Evolutionary conservation across 2,797 vertebrate genomes (phyloP).

Genomic region (Kryptolebias ocellatus): DNA sequence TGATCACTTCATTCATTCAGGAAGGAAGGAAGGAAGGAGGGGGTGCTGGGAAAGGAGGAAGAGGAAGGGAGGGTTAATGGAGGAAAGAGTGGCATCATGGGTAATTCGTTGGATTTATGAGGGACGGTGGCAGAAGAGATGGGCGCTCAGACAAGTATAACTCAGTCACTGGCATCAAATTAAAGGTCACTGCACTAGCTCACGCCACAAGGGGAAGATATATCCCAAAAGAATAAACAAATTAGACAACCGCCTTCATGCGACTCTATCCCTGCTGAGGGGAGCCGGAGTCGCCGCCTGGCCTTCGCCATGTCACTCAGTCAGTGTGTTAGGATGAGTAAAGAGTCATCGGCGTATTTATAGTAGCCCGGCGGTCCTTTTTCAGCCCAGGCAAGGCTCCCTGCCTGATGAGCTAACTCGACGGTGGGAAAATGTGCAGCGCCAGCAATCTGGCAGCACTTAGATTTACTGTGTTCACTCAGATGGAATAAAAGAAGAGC

Average conservation of each 20-base stretch:
- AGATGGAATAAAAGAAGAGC: slow-evolving; percentile 75
- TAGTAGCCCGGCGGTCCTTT: slow-evolving; percentile 52
- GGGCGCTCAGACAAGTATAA: slow-evolving; percentile 63
- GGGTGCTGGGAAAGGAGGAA: slow-evolving; percentile 15
- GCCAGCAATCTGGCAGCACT: slow-evolving; percentile 74
- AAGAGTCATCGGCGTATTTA: slow-evolving; percentile 61
- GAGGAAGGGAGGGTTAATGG: slow-evolving; percentile 68
- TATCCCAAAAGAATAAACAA: slow-evolving; percentile 50
- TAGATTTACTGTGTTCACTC: slow-evolving; percentile 82
- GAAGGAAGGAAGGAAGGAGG: slow-evolving; percentile 24
- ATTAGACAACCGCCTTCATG: slow-evolving; percentile 43
- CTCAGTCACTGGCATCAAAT: slow-evolving; percentile 68
- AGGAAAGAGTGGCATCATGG: slow-evolving; percentile 56
- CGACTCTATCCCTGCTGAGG: slow-evolving; percentile 7
- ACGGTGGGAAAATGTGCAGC: slow-evolving; percentile 72
- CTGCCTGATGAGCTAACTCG: slow-evolving; percentile 54
- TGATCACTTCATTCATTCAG: slow-evolving; percentile 77
- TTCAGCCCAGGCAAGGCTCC: slow-evolving; percentile 51
- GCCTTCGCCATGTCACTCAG: slow-evolving; percentile 43
- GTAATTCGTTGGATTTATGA: slow-evolving; percentile 74
- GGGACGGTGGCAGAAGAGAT: slow-evolving; percentile 56
- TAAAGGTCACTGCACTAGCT: slow-evolving; percentile 67
- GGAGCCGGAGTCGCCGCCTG: slow-evolving; percentile 15
- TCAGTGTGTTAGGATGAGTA: slow-evolving; percentile 47
- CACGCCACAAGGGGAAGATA: slow-evolving; percentile 42